Percentiles rank a stretch among this genome's conserved stretches.
These are phyloP conservation scores for Eulithis prunata DNA, from an alignment of 2,888 invertebrate genomes.

Conservation along the genomic window DNA sequence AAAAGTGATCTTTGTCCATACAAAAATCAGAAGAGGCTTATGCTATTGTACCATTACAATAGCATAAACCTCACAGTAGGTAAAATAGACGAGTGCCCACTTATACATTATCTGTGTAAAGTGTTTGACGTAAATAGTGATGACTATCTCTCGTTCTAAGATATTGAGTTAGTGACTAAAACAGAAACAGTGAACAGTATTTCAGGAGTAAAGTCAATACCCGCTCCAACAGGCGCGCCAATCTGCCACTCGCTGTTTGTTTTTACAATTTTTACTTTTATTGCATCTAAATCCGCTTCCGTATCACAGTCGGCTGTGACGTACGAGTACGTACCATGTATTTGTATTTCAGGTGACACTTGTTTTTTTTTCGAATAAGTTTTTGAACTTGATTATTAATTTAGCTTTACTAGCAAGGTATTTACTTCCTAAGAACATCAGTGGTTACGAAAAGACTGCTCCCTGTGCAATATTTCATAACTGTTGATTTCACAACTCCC, in stretches of 20 bases:
- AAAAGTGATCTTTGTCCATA: too few species aligned
- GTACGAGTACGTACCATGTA: too few species aligned
- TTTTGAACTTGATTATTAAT: too few species aligned
- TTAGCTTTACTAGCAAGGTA: too few species aligned
- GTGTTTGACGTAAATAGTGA: not conserved
- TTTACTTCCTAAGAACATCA: too few species aligned
- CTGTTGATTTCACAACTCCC: not conserved
- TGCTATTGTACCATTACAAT: too few species aligned
- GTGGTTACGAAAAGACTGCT: too few species aligned
- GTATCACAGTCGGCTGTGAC: not conserved
- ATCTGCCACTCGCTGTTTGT: not conserved
- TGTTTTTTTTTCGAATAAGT: too few species aligned
- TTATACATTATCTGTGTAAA: not conserved
- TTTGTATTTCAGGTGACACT: not conserved
- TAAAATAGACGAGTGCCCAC: too few species aligned
- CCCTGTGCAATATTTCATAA: not conserved
- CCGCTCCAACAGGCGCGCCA: not conserved
- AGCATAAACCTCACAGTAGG: too few species aligned
- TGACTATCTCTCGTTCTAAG: not conserved
- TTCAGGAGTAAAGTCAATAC: not conserved
- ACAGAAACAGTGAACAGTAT: not conserved
- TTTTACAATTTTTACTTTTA: not conserved
- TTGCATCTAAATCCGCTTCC: not conserved
- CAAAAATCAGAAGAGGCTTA: too few species aligned
- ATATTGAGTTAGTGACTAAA: constrained; percentile 6